Conservation (phyloP, 1,140 invertebrate species). For the Drosophila littoralis region DNA sequence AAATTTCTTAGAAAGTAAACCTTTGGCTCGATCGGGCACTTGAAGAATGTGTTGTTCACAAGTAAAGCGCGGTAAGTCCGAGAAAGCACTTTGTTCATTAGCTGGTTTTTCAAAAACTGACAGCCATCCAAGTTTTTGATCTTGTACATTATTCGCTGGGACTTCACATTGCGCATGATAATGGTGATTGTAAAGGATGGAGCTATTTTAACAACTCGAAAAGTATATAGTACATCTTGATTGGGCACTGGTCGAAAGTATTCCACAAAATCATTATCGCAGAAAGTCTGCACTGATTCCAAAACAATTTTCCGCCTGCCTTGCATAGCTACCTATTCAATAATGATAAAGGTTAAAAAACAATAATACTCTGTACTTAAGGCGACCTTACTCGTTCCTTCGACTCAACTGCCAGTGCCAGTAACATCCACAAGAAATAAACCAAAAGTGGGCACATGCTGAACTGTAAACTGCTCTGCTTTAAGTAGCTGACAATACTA, state of each 20-base stretch:
- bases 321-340: neutral
- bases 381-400: neutral
- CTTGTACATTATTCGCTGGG: constrained; percentile 54
- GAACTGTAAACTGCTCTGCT: neutral
- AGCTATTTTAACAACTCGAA: constrained; percentile 49
- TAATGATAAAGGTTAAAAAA: neutral
- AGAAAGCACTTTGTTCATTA: neutral
- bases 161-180: constrained; percentile 33
- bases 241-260: constrained; percentile 49
- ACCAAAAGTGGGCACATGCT: constrained; percentile 1
- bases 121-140: constrained; percentile 54
- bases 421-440: neutral
- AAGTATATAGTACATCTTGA: constrained; percentile 21
- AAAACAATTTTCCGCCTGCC: constrained; percentile 30
- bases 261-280: constrained; percentile 58
- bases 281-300: constrained; percentile 45
- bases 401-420: neutral
- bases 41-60: constrained; percentile 53
- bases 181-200: constrained; percentile 35
- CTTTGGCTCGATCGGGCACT: constrained; percentile 50
- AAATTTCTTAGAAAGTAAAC: constrained; percentile 53
- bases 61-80: constrained; percentile 38
- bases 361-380: too few relatives aligned
- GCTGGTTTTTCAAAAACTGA: constrained; percentile 47
- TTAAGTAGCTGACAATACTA: neutral